Conservation (phyloP, 2,113 vertebrate genomes). For the Nerophis lumbriciformis region DNA sequence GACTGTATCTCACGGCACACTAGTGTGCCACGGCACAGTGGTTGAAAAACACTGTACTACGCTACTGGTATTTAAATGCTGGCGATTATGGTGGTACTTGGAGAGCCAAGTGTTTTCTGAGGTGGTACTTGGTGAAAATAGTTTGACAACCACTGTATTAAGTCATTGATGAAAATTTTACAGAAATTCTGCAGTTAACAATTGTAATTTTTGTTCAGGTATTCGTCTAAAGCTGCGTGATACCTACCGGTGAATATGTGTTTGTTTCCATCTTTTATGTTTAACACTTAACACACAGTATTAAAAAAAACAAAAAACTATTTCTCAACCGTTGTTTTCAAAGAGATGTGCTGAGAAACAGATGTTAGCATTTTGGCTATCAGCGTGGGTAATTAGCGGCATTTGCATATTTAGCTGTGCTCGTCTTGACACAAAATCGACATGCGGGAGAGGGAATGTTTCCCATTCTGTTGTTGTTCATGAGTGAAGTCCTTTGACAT, state of each 20-base stretch:
- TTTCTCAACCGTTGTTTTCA: slow-evolving; percentile 51
- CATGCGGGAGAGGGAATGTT: slow-evolving; percentile 35
- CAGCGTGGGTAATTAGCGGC: slow-evolving; percentile 74
- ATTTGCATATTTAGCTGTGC: slow-evolving; percentile 68
- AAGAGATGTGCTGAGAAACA: slow-evolving; percentile 63
- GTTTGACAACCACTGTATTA: not conserved
- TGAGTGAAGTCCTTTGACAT: too few species aligned
- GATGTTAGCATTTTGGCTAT: slow-evolving; percentile 74
- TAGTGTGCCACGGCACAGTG: too few species aligned
- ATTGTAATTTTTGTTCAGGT: slow-evolving; percentile 48
- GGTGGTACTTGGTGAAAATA: too few species aligned
- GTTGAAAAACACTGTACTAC: too few species aligned
- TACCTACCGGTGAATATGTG: slow-evolving; percentile 37
- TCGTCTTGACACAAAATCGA: slow-evolving; percentile 56
- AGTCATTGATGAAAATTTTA: not conserved
- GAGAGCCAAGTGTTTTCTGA: too few species aligned
- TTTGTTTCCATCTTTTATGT: slow-evolving; percentile 57
- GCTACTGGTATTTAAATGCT: too few species aligned
- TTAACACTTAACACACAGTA: slow-evolving; percentile 52
- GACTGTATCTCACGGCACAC: too few species aligned
- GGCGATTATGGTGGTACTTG: too few species aligned
- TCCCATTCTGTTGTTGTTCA: slow-evolving; percentile 5
- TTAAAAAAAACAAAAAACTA: slow-evolving; percentile 19
- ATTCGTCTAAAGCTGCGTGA: slow-evolving; percentile 54
- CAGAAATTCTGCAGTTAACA: too few species aligned